Conservation (phyloP, 2,113 vertebrate genomes). For the western clawed frog (Xenopus tropicalis) region UCB_Xtro_10.0 CM004445.2:107630001-107630500, state of each 20-base stretch:
- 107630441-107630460: no score
- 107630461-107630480: no score
- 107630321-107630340: not conserved
- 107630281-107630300: not conserved
- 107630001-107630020: slow-evolving; percentile 16
- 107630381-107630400: no score
- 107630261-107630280: not conserved
- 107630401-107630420: no score
- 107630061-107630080: slow-evolving; percentile 1
- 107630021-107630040: slow-evolving; percentile 41
- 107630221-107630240: slow-evolving; percentile 18
- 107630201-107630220: slow-evolving; percentile 2
- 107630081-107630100: slow-evolving; percentile 1
- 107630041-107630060: slow-evolving; percentile 24
- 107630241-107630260: not conserved
- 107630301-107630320: not conserved
- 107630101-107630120: slow-evolving; percentile 13
- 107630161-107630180: not conserved
- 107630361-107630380: no score
- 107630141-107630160: slow-evolving; percentile 27
- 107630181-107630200: not conserved
- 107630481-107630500: no score
- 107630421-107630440: no score
- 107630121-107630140: slow-evolving; percentile 11
- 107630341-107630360: not conserved